These are phyloP conservation scores for Dreissena polymorpha DNA, from an alignment of 1,140 invertebrate species.

Conservation along the genomic window DNA sequence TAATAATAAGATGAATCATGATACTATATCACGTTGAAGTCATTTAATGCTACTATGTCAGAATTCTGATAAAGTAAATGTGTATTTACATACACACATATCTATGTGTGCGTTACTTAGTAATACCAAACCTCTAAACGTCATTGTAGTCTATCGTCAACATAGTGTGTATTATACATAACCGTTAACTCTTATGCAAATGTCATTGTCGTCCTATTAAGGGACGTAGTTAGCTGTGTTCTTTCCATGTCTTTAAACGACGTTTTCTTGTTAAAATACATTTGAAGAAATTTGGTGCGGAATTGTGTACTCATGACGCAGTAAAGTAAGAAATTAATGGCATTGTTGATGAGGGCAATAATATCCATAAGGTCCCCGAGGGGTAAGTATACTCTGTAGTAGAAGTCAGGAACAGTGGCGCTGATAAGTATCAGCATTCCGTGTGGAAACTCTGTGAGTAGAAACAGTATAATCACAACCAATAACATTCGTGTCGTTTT, in stretches of 20 bases:
- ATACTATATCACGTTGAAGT: too few relatives aligned
- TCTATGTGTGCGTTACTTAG: too few relatives aligned
- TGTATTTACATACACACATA: too few relatives aligned
- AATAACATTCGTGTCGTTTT: conserved; percentile 83
- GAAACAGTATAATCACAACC: conserved; percentile 85
- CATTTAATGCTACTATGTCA: too few relatives aligned
- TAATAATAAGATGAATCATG: too few relatives aligned
- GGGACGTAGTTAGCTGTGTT: conserved; percentile 20
- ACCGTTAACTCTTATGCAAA: not conserved
- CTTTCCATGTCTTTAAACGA: conserved; percentile 57
- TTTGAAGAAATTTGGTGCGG: conserved; percentile 87
- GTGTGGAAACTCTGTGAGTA: conserved; percentile 91
- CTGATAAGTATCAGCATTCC: conserved; percentile 78
- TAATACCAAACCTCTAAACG: too few relatives aligned
- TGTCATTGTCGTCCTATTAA: conserved; percentile 35
- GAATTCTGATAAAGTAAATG: too few relatives aligned
- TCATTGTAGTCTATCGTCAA: too few relatives aligned
- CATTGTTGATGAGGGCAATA: conserved; percentile 93
- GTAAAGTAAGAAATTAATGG: conserved; percentile 95
- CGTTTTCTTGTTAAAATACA: conserved; percentile 67
- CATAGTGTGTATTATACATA: too few relatives aligned
- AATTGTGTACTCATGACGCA: conserved; percentile 98
- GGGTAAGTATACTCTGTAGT: conserved; percentile 77
- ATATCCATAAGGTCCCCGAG: conserved; percentile 96
- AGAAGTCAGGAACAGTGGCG: conserved; percentile 72